These are phyloP conservation scores for Apamea epomidion DNA, from an alignment of 2,888 invertebrate genomes.

Conservation along the genomic window DNA sequence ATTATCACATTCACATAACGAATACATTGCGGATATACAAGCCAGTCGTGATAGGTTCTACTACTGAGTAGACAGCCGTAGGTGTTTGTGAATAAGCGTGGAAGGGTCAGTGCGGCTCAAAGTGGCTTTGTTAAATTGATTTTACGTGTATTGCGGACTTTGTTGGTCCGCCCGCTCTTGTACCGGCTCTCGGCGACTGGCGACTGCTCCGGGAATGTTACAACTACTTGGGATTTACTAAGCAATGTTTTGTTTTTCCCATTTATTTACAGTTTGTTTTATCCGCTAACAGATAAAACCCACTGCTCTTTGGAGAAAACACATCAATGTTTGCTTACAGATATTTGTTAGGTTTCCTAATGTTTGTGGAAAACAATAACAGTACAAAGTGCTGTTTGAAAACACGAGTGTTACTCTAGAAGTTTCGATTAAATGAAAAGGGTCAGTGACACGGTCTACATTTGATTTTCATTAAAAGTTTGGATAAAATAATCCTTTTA, in stretches of 20 bases:
- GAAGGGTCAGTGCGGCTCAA: conserved; percentile 84
- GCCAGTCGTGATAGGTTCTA: conserved; percentile 31
- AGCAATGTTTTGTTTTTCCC: conserved; percentile 72
- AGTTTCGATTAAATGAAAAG: conserved; percentile 42
- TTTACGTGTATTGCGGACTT: conserved; percentile 88
- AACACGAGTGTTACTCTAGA: conserved; percentile 13
- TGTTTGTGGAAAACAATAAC: conserved; percentile 35
- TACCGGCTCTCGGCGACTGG: conserved; percentile 71
- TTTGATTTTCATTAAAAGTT: conserved; percentile 58
- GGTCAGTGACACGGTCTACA: conserved; percentile 36
- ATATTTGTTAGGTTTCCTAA: conserved; percentile 35
- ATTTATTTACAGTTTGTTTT: conserved; percentile 59
- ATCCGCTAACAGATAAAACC: conserved; percentile 51
- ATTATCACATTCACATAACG: conserved; percentile 1
- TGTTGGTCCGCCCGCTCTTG: conserved; percentile 72
- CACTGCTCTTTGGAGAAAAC: conserved; percentile 19
- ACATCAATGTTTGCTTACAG: conserved; percentile 27
- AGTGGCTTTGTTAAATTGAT: conserved; percentile 89
- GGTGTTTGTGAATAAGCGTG: conserved; percentile 78
- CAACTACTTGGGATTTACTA: conserved; percentile 79
- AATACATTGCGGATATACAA: neutral
- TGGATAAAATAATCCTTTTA: conserved; percentile 45
- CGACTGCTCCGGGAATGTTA: conserved; percentile 67
- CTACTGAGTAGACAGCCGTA: conserved; percentile 58
- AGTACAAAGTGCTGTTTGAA: conserved; percentile 22